Evolutionary conservation across 2,888 invertebrate genomes (phyloP).

Genomic region (Shargacucullia verbasci): DNA sequence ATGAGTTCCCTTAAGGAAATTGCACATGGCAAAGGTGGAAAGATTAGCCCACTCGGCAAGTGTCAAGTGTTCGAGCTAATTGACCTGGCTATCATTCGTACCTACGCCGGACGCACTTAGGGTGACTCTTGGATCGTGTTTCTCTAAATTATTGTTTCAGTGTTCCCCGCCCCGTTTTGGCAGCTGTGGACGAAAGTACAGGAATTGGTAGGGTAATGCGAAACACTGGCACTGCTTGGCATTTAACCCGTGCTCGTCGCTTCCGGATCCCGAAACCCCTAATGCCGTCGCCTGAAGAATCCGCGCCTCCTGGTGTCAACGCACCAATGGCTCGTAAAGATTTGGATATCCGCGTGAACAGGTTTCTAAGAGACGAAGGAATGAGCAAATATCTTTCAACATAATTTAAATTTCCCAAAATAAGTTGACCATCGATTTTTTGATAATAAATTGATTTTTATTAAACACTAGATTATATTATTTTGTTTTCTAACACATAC

Average conservation of each 20-base stretch:
- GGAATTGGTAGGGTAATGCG: conserved; percentile 68
- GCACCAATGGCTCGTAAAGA: conserved; percentile 77
- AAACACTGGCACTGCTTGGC: conserved; percentile 78
- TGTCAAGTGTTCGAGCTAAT: no score
- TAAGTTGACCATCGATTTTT: conserved; percentile 9
- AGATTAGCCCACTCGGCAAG: no score
- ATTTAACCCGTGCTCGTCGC: conserved; percentile 79
- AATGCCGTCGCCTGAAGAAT: conserved; percentile 72
- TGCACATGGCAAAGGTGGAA: no score
- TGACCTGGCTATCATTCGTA: no score
- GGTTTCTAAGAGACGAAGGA: conserved; percentile 67
- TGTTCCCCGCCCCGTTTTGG: conserved; percentile 71
- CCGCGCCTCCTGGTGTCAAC: conserved; percentile 72
- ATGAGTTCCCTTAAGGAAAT: no score
- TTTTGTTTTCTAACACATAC: no score
- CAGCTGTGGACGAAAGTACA: conserved; percentile 70
- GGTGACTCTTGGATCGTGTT: no score
- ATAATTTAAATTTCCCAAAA: not conserved
- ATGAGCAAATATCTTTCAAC: conserved; percentile 19
- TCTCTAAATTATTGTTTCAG: no score
- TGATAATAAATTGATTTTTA: not conserved
- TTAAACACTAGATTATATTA: no score
- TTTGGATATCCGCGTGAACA: conserved; percentile 74
- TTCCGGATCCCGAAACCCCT: conserved; percentile 75
- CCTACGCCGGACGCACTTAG: no score